phyloP scores from a whole-genome alignment of 2,797 vertebrate species.

The Typhlichthys subterraneus region DNA sequence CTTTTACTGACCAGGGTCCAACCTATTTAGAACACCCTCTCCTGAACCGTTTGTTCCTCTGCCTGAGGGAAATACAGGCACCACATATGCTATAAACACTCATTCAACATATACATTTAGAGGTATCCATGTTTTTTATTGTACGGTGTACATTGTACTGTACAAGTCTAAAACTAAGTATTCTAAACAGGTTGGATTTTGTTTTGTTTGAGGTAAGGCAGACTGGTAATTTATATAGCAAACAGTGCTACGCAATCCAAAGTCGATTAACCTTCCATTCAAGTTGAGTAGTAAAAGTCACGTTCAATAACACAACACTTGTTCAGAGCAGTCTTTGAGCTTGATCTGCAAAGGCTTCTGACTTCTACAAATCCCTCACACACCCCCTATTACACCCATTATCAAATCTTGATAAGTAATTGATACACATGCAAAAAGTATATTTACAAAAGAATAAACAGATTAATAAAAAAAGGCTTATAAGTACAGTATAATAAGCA shows the following conservation, averaged over 20 bases:
- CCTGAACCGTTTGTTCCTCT: conserved; percentile 27
- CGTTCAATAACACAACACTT: conserved; percentile 31
- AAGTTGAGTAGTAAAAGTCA: conserved; percentile 48
- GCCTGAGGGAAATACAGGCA: conserved; percentile 32
- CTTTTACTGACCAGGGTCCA: conserved; percentile 65
- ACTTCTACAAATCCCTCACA: conserved; percentile 47
- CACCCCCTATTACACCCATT: conserved; percentile 47
- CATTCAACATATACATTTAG: conserved; percentile 46
- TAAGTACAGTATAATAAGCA: conserved; percentile 33
- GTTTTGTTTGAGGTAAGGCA: not conserved
- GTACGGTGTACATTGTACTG: conserved; percentile 32
- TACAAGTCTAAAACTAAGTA: conserved; percentile 41
- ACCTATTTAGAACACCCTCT: conserved; percentile 26
- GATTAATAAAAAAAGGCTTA: conserved; percentile 40
- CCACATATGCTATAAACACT: conserved; percentile 36
- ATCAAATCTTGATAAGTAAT: conserved; percentile 39
- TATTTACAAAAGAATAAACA: conserved; percentile 46
- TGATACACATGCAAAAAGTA: conserved; percentile 37
- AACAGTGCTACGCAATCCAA: conserved; percentile 12
- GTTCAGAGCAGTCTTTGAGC: conserved; percentile 58
- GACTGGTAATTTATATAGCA: conserved; percentile 10
- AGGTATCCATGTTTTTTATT: conserved; percentile 58
- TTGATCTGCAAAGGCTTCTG: conserved; percentile 68
- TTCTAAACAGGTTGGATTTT: conserved; percentile 17
- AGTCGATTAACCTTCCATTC: conserved; percentile 26